Conservation (phyloP, 2,113 vertebrate species). For the Takifugu bimaculatus region DNA sequence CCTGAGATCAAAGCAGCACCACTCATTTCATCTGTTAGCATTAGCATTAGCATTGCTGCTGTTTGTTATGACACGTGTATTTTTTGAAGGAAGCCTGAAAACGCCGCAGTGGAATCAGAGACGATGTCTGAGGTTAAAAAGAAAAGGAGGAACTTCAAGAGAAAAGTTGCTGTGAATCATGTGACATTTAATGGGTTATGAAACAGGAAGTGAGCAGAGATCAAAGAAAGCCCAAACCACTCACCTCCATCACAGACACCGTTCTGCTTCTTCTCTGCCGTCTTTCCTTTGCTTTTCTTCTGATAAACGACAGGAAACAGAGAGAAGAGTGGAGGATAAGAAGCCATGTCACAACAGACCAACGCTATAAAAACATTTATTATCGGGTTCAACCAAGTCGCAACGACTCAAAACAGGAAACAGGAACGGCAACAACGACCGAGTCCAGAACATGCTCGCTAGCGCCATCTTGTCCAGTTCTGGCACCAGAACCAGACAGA, state of each 20-base stretch:
- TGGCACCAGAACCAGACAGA: no score
- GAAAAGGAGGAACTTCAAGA: background rate
- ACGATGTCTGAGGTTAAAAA: background rate
- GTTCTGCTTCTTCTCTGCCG: constrained; percentile 47
- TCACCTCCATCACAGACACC: constrained; percentile 57
- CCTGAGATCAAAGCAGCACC: no score
- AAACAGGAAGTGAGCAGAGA: constrained; percentile 36
- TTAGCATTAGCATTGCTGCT: no score
- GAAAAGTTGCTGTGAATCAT: background rate
- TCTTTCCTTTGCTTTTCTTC: constrained; percentile 71
- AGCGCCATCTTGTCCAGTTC: no score
- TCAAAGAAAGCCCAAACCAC: constrained; percentile 14
- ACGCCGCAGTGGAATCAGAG: no score
- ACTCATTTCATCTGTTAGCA: no score
- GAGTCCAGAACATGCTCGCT: no score
- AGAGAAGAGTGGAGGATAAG: background rate
- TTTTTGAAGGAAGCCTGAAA: no score
- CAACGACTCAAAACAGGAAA: no score
- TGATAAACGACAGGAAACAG: constrained; percentile 38
- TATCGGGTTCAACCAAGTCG: no score
- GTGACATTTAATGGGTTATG: background rate
- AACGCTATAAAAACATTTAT: background rate
- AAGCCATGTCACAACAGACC: background rate
- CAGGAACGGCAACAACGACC: no score
- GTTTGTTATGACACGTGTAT: no score